Conservation (phyloP, 1,140 invertebrate species). For the Aphelenchoides avenae region DNA sequence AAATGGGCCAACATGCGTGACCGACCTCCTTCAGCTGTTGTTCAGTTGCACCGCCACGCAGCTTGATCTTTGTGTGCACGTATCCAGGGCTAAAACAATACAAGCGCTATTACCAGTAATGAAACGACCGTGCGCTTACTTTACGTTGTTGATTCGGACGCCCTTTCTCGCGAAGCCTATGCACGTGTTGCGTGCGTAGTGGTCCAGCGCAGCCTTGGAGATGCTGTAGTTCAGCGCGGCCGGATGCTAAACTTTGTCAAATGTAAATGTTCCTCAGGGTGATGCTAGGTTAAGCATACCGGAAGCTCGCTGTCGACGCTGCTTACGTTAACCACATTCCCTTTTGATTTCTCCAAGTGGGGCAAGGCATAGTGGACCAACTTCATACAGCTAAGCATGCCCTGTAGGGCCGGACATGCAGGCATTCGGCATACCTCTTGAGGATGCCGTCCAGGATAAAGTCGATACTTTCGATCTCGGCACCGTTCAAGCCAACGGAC, state of each 20-base stretch:
- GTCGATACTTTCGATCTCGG: conserved; percentile 25
- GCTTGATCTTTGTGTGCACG: conserved; percentile 25
- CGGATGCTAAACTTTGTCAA: neutral
- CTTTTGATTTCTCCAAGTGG: conserved; percentile 34
- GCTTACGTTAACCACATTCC: conserved; percentile 42
- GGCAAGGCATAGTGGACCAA: conserved; percentile 20
- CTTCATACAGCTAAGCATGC: conserved; percentile 27
- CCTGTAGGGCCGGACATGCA: neutral
- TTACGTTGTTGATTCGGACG: conserved; percentile 28
- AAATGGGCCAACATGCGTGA: neutral
- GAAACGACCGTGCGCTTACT: neutral
- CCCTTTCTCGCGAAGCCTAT: conserved; percentile 12
- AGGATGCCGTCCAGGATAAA: conserved; percentile 39
- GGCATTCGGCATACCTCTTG: conserved; percentile 14
- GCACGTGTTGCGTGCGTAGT: conserved; percentile 22
- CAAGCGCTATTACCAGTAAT: neutral
- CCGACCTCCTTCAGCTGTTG: conserved; percentile 12
- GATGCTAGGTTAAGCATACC: neutral
- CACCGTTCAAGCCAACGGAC: conserved; percentile 8
- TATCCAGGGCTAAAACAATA: conserved; percentile 15
- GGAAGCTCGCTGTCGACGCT: too few relatives aligned
- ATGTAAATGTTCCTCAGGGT: neutral
- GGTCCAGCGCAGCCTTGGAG: conserved; percentile 15
- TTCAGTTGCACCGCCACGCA: neutral
- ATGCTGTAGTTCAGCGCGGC: conserved; percentile 18